A percentile compares a stretch with the other conserved stretches of the same genome.
phyloP scores from a whole-genome alignment of 23 tunicate genomes.

The Halocynthia aurantium region DNA sequence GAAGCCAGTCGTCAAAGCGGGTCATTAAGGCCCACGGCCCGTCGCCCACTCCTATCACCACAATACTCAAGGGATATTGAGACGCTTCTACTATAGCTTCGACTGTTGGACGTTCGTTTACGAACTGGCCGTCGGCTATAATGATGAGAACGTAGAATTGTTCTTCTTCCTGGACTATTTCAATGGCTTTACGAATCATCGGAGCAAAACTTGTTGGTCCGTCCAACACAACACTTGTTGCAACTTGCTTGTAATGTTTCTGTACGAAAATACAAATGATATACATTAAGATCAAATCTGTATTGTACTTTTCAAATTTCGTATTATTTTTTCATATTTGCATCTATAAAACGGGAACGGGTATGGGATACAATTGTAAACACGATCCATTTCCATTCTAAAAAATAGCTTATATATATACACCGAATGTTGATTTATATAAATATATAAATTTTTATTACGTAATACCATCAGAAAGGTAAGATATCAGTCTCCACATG shows the following conservation, averaged over 20 bases:
- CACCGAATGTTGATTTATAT: too few species aligned
- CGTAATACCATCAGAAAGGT: too few species aligned
- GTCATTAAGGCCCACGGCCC: constrained; percentile 80
- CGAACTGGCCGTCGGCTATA: constrained; percentile 93
- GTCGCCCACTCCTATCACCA: constrained; percentile 95
- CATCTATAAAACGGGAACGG: too few species aligned
- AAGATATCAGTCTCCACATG: too few species aligned
- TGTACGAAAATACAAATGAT: neutral
- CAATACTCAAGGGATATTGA: constrained; percentile 72
- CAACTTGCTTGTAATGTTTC: constrained; percentile 32
- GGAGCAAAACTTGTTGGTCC: constrained; percentile 98
- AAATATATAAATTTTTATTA: too few species aligned
- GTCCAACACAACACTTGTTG: constrained; percentile 27
- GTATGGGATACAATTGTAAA: too few species aligned
- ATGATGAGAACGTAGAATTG: constrained; percentile 66
- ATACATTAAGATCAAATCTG: too few species aligned
- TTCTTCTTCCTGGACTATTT: constrained; percentile 66
- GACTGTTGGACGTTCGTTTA: constrained; percentile 68
- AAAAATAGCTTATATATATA: too few species aligned
- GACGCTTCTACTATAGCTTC: constrained; percentile 85
- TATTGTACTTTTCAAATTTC: too few species aligned
- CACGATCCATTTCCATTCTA: too few species aligned
- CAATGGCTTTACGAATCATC: constrained; percentile 71
- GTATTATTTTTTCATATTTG: too few species aligned
- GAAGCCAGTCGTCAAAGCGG: constrained; percentile 93